Conservation (phyloP, 2,888 invertebrate species). For the Nemurella pictetii region DNA sequence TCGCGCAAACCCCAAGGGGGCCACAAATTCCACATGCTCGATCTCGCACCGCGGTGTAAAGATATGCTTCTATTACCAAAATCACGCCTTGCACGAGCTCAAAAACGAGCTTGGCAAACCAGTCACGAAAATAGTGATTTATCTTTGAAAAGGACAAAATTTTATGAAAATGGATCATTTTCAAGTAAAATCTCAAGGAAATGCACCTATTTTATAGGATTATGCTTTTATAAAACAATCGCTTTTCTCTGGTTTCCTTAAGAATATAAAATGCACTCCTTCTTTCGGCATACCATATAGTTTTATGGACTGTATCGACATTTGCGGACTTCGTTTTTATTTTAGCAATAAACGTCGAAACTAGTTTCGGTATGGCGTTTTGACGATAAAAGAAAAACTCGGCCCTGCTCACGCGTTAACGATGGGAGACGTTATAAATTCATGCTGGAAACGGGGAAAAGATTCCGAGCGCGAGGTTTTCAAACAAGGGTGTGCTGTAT, state of each 20-base stretch:
- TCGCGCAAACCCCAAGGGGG: not conserved
- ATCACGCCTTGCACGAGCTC: not conserved
- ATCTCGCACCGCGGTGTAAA: not conserved
- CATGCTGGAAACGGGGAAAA: not conserved
- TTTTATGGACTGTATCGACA: not conserved
- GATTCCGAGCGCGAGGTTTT: not conserved
- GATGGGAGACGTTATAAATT: not conserved
- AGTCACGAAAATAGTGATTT: not conserved
- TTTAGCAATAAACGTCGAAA: not conserved
- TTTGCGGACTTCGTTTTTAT: not conserved
- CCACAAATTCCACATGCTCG: not conserved
- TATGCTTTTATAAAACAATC: not conserved
- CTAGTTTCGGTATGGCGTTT: not conserved
- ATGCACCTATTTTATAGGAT: not conserved
- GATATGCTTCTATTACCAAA: not conserved
- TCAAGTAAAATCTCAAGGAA: not conserved
- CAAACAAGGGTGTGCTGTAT: not conserved
- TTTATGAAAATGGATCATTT: slow-evolving; percentile 1
- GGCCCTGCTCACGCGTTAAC: not conserved
- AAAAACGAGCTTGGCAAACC: not conserved
- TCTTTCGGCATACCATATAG: not conserved
- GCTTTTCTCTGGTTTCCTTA: not conserved
- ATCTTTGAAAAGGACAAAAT: not conserved
- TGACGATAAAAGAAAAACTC: not conserved
- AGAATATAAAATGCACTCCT: not conserved